Percentiles rank a stretch among this genome's conserved stretches.
Conservation (phyloP, 1,140 invertebrate species). For the Ceratosolen fusciceps region DNA sequence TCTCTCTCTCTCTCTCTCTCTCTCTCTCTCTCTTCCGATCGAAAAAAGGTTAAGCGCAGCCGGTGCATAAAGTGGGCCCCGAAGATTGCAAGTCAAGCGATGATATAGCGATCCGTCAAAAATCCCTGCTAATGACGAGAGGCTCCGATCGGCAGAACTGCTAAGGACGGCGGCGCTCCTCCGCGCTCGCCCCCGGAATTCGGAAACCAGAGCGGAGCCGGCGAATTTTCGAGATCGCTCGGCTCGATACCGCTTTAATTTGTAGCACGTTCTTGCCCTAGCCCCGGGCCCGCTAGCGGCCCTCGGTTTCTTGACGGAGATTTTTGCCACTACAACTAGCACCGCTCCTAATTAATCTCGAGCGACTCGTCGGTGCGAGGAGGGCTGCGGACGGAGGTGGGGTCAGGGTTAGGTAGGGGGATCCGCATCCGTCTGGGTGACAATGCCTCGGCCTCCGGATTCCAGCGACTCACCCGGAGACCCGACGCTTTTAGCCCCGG, state of each 20-base stretch:
- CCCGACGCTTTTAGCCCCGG: not conserved
- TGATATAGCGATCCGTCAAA: constrained; percentile 17
- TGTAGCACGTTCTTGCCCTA: constrained; percentile 37
- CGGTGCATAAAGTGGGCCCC: not conserved
- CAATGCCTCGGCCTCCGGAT: constrained; percentile 1
- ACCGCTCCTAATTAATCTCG: constrained; percentile 33
- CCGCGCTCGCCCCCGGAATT: not conserved
- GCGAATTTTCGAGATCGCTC: constrained; percentile 23
- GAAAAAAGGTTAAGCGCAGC: not conserved
- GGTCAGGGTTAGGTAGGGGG: no score
- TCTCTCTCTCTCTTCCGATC: no score
- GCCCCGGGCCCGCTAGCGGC: not conserved
- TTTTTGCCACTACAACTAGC: constrained; percentile 11
- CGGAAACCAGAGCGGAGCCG: constrained; percentile 9
- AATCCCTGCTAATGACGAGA: constrained; percentile 16
- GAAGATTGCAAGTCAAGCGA: not conserved
- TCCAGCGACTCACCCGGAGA: constrained; percentile 9
- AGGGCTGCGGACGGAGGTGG: not conserved
- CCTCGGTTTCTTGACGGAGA: constrained; percentile 6
- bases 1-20: no score
- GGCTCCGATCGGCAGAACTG: not conserved
- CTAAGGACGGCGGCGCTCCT: not conserved
- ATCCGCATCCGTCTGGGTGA: not conserved
- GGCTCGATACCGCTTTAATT: constrained; percentile 18
- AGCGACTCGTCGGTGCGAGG: not conserved